Base-by-base conservation (phyloP, 2,888 invertebrate species). In the Apodemia mormo region DNA sequence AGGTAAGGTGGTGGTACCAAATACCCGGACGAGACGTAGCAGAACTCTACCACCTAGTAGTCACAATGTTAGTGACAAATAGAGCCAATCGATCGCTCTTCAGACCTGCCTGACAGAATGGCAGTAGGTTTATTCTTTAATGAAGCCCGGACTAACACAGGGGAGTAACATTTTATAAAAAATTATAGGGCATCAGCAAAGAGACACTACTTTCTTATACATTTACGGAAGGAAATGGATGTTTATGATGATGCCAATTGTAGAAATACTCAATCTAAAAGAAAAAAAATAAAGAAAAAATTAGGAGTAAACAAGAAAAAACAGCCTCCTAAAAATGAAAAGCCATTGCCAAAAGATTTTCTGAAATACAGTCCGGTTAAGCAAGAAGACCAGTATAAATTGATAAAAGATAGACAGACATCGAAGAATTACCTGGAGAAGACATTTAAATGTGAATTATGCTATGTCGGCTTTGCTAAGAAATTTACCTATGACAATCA, bases 381-480 rank as follows among this genome's bases (percentile, higher is more conserved):
- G 0, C 92, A 89, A 4, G 82, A 84, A 45, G 92, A 92, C 66
- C 92, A 92, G 72, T 92, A 92, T 61, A 72, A 76, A 1, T 65
- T 91, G 40, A 82, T 93, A 0, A 72, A 75, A 43, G 85, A 85
- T 1, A 79, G 92, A 37, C 83, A 85, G 68, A 80, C 78, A 1
- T 80, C 85, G 0, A 83, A 85, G 65, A 93, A 93, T 67, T 93
- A 90, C 74, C 76, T 82, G 6, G 89, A 90, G 33, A 85, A 92
- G 0, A 79, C 78, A 58, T 90, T 79, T 68, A 87, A 86, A 65
- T 93, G 92, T 73, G 80, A 88, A 66, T 40, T 86, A 64, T 93
- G 92, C 73, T 93, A 76, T 58, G 82, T 84, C 76, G 92, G 92
- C 0, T 93, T 88, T 64, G 78, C 91, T n/a, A 85, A 85, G 66